phyloP scores from a whole-genome alignment of 2,797 vertebrate species.

The Micrastur ruficollis region DNA sequence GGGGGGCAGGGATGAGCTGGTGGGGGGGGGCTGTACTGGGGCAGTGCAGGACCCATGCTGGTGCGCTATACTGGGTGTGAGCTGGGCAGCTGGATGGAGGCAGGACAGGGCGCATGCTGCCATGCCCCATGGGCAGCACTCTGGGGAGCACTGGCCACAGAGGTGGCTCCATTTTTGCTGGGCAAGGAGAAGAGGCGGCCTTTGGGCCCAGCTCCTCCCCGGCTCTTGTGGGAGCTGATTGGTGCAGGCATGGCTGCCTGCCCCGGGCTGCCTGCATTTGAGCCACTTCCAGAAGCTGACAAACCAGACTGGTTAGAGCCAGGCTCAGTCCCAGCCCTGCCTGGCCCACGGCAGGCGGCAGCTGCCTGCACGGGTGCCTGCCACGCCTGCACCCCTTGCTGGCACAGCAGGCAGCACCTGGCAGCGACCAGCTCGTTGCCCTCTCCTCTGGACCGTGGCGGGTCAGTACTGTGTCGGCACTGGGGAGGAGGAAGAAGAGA shows the following conservation, averaged over 20 bases:
- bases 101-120: neutral
- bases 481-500: neutral
- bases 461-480: neutral
- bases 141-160: neutral
- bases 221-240: neutral
- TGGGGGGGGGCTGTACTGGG: neutral
- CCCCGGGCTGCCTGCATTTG: neutral
- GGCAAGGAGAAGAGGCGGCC: neutral
- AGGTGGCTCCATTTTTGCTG: neutral
- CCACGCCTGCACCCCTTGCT: neutral
- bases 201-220: constrained; percentile 32
- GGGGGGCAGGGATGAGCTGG: neutral
- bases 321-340: neutral
- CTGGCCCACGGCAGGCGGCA: neutral
- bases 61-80: neutral
- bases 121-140: fast-evolving
- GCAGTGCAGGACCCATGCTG: too few species aligned
- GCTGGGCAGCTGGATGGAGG: neutral
- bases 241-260: constrained; percentile 14
- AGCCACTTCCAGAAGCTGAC: constrained; percentile 16
- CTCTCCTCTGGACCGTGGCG: neutral
- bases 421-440: neutral
- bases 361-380: neutral
- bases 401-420: neutral
- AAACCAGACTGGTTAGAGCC: constrained; percentile 10